Percentiles rank a stretch among this genome's conserved stretches.
Conservation (phyloP, 30 jellyfish, hydroid and myxozoan species). For the Aurelia coerulea region DNA sequence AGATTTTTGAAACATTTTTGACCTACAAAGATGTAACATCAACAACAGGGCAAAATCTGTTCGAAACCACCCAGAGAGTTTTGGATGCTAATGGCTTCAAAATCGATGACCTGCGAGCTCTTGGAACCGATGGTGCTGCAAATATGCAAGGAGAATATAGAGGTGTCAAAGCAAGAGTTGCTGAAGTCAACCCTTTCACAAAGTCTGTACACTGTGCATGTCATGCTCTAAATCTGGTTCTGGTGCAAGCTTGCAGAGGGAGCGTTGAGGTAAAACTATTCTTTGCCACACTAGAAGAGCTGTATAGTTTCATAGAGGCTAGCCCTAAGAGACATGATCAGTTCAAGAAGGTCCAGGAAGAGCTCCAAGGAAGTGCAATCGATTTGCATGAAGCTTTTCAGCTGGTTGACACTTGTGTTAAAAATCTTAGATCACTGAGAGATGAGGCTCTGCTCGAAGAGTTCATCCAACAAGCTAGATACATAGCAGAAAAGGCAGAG, state of each 20-base stretch:
- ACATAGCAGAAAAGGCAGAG: background rate
- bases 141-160: conserved; percentile 7
- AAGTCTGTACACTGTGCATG: conserved; percentile 37
- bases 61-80: background rate
- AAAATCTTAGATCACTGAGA: background rate
- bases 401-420: background rate
- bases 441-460: background rate
- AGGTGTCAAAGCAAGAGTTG: conserved; percentile 19
- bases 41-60: background rate
- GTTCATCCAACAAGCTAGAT: background rate
- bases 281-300: conserved; percentile 9
- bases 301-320: background rate
- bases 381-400: conserved; percentile 2
- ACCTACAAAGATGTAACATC: conserved; percentile 23
- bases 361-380: background rate
- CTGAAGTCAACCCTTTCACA: conserved; percentile 18
- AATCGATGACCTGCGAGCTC: conserved; percentile 8
- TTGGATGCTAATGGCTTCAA: conserved; percentile 16
- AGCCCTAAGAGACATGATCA: background rate
- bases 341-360: background rate
- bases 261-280: background rate
- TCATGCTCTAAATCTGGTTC: conserved; percentile 15
- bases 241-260: conserved; percentile 4
- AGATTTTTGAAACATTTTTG: conserved; percentile 20
- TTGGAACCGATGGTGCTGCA: conserved; percentile 13